Percentiles rank a stretch among this genome's conserved stretches.
Conservation (phyloP, 2,797 vertebrate genomes). For the Loriculus beryllinus region DNA sequence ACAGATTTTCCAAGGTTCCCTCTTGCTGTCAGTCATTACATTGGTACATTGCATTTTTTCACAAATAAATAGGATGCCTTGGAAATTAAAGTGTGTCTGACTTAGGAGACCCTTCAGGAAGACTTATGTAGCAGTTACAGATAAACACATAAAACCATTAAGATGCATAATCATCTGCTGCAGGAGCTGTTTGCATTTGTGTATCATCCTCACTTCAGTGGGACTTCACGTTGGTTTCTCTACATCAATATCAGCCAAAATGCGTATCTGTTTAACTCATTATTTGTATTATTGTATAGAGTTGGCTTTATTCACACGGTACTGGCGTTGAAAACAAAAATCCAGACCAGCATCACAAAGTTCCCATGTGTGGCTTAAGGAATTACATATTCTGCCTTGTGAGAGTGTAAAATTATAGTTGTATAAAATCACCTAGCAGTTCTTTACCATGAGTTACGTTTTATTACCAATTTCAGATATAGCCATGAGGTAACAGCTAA, state of each 20-base stretch:
- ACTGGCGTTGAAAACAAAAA: constrained; percentile 20
- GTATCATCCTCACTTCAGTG: not conserved
- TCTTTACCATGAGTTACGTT: constrained; percentile 25
- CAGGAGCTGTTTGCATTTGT: not conserved
- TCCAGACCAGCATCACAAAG: constrained; percentile 3
- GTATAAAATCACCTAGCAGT: constrained; percentile 57
- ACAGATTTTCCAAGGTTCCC: not conserved
- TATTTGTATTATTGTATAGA: not conserved
- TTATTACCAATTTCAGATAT: constrained; percentile 57
- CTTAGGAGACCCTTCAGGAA: not conserved
- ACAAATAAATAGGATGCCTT: not conserved
- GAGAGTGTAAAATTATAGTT: constrained; percentile 48
- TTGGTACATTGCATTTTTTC: not conserved
- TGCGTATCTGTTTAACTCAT: constrained; percentile 17
- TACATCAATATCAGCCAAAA: not conserved
- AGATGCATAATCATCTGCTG: not conserved
- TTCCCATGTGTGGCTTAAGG: constrained; percentile 43
- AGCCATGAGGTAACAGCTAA: constrained; percentile 50
- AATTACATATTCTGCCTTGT: constrained; percentile 43
- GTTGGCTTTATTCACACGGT: not conserved
- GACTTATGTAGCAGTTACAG: not conserved
- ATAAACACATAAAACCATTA: not conserved
- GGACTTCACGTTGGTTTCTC: not conserved
- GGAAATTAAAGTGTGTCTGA: not conserved
- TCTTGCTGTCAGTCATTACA: not conserved